These are phyloP conservation scores for Sebastiscus tertius DNA, from an alignment of 2,797 vertebrate species.

Conservation along the genomic window DNA sequence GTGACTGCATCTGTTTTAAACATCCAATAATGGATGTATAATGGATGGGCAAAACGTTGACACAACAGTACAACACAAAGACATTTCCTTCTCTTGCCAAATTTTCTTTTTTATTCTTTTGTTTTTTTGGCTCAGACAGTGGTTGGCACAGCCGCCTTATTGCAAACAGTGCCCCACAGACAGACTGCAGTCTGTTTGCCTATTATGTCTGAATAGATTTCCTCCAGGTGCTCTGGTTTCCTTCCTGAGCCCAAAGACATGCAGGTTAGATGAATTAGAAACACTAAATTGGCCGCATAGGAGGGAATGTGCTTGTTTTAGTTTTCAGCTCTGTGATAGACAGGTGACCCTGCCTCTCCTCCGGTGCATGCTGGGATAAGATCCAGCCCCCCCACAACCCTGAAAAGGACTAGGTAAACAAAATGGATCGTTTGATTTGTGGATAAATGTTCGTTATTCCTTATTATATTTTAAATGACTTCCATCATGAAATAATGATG, in stretches of 20 bases:
- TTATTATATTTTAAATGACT: neutral
- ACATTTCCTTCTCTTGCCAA: neutral
- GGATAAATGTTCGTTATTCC: neutral
- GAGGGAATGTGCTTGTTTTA: neutral
- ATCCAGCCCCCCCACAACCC: neutral
- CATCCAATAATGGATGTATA: neutral
- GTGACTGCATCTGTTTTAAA: neutral
- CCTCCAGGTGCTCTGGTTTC: conserved; percentile 10
- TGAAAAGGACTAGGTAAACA: neutral
- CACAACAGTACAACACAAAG: neutral
- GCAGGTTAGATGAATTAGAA: neutral
- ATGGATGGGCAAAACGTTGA: neutral
- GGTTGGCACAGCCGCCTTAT: neutral
- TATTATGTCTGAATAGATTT: conserved; percentile 15
- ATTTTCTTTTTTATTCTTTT: neutral
- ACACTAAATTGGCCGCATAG: neutral
- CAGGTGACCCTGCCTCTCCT: neutral
- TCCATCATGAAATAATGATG: neutral
- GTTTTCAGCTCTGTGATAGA: neutral
- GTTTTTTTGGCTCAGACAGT: neutral
- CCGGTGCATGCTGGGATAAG: neutral
- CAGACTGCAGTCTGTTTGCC: neutral
- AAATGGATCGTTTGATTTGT: neutral
- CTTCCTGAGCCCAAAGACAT: neutral
- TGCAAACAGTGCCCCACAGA: neutral